Evolutionary conservation across 1,140 invertebrate genomes (phyloP).

Genomic region (Diachasmimorpha longicaudata): DNA sequence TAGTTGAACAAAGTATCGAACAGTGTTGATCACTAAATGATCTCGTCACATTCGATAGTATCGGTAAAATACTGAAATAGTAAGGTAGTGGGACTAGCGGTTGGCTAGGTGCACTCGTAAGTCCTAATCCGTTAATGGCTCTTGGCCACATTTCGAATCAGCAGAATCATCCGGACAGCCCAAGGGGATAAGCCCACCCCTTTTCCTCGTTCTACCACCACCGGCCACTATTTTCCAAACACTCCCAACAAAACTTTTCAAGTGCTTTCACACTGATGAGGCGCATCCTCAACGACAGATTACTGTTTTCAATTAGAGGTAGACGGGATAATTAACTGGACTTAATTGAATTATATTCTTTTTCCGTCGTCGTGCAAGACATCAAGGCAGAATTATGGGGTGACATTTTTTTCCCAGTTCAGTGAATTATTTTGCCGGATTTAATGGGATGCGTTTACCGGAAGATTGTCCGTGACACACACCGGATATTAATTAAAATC

Average conservation of each 20-base stretch:
- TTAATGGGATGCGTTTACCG: no score
- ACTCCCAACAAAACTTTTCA: slow-evolving; percentile 12
- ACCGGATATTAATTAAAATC: no score
- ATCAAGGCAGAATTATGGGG: no score
- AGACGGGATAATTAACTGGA: not conserved
- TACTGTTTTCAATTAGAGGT: not conserved
- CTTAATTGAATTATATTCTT: not conserved
- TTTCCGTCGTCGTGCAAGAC: not conserved
- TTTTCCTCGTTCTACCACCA: not conserved
- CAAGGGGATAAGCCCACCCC: slow-evolving; percentile 2
- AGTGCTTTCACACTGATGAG: slow-evolving; percentile 18
- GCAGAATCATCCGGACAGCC: slow-evolving; percentile 18
- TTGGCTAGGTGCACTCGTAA: slow-evolving; percentile 12
- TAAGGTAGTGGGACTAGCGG: not conserved
- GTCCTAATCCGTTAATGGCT: slow-evolving; percentile 41
- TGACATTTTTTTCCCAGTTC: no score
- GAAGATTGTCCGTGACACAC: no score
- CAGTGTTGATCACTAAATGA: not conserved
- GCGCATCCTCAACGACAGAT: not conserved
- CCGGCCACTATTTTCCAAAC: not conserved
- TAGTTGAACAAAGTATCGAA: not conserved
- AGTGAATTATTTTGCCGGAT: no score
- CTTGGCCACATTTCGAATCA: slow-evolving; percentile 26
- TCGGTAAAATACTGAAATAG: not conserved
- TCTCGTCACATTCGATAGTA: not conserved